Evolutionary conservation across 2,113 vertebrate species (phyloP).

Genomic region (Percopsis transmontana): DNA sequence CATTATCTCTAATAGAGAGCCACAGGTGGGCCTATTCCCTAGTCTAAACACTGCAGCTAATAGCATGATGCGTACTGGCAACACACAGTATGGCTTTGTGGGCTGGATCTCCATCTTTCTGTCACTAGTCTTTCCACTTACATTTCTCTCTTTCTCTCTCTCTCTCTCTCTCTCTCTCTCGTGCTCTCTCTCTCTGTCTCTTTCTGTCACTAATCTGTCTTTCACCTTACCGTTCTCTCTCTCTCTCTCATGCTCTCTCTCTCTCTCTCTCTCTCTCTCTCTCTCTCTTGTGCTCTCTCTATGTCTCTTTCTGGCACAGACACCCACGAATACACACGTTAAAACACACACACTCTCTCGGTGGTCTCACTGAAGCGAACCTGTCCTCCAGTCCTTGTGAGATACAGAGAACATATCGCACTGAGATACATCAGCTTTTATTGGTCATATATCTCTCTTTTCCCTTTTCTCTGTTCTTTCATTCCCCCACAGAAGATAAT

Average conservation of each 20-base stretch:
- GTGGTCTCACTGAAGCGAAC: no score
- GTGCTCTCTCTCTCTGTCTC: neutral
- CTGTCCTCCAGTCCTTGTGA: no score
- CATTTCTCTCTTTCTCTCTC: neutral
- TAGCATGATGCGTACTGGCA: conserved; percentile 13
- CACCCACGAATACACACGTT: no score
- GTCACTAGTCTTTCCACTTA: neutral
- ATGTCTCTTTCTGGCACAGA: neutral
- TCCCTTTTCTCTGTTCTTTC: no score
- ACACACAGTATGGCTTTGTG: neutral
- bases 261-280: conserved; percentile 1
- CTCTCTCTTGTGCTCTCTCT: neutral
- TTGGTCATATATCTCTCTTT: neutral
- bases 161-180: neutral
- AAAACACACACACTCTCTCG: no score
- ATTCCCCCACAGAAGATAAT: no score
- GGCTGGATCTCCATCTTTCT: neutral
- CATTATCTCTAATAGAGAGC: conserved; percentile 29
- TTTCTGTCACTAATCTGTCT: neutral
- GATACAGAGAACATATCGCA: no score
- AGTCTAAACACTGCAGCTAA: conserved; percentile 30
- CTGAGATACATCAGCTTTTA: no score
- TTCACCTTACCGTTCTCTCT: no score
- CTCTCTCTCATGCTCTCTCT: neutral
- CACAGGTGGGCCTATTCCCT: conserved; percentile 42